Conservation (phyloP, 2,888 invertebrate species). For the Trypoxylon attenuatum region DNA sequence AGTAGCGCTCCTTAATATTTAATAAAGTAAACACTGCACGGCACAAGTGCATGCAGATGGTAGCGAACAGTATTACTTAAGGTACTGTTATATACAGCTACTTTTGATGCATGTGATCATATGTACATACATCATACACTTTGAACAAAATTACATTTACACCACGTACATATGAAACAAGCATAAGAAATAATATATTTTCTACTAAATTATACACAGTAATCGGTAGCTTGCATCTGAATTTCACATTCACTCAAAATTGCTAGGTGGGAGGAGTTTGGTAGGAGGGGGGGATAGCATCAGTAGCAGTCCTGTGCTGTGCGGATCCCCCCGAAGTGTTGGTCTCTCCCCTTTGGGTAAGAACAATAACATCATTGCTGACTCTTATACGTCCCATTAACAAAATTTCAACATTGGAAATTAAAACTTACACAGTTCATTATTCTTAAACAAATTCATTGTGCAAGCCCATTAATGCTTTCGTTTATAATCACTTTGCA, state of each 20-base stretch:
- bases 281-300: slow-evolving; percentile 75
- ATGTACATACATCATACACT: neutral
- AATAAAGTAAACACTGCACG: slow-evolving; percentile 17
- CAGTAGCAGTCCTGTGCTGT: slow-evolving; percentile 77
- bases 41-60: slow-evolving; percentile 41
- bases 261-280: slow-evolving; percentile 72
- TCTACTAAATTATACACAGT: slow-evolving; percentile 52
- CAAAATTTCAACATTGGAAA: too few relatives aligned
- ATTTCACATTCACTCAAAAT: too few relatives aligned
- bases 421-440: too few relatives aligned
- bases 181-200: slow-evolving; percentile 41
- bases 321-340: slow-evolving; percentile 77
- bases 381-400: slow-evolving; percentile 22
- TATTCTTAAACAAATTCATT: too few relatives aligned
- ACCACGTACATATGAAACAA: neutral
- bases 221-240: too few relatives aligned
- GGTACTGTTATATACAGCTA: neutral
- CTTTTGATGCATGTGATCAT: slow-evolving; percentile 23
- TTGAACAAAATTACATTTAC: neutral
- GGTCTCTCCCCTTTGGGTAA: slow-evolving; percentile 78
- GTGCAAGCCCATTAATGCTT: too few relatives aligned
- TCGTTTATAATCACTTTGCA: too few relatives aligned
- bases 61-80: slow-evolving; percentile 13
- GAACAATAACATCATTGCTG: slow-evolving; percentile 55
- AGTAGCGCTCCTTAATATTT: slow-evolving; percentile 26